These are phyloP conservation scores for Macrochelys suwanniensis DNA, from an alignment of 2,797 vertebrate genomes.

Conservation along the genomic window DNA sequence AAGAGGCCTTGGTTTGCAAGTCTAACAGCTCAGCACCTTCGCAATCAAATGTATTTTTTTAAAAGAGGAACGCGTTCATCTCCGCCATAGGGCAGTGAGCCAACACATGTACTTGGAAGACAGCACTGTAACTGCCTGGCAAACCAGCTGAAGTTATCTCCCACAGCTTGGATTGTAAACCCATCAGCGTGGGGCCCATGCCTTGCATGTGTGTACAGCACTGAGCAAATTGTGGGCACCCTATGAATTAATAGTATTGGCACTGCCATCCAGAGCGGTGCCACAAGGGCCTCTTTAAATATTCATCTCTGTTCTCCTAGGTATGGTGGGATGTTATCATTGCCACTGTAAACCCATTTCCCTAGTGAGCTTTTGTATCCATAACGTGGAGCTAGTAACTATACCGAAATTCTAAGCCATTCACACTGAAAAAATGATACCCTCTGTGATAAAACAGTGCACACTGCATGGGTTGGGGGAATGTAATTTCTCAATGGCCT, in stretches of 20 bases:
- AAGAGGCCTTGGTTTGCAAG: not conserved
- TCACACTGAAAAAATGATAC: constrained; percentile 21
- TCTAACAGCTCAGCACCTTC: not conserved
- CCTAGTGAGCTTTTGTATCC: not conserved
- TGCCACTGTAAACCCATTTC: constrained; percentile 28
- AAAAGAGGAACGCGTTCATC: not conserved
- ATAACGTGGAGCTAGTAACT: not conserved
- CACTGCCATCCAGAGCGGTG: not conserved
- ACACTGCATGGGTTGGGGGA: not conserved
- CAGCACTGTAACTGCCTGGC: accelerated
- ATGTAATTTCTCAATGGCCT: not conserved
- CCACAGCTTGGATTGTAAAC: not conserved
- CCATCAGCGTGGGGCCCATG: not conserved
- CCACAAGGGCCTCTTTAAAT: constrained; percentile 55
- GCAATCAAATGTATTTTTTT: not conserved
- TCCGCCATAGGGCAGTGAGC: not conserved
- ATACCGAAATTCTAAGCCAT: not conserved
- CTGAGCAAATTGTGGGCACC: not conserved
- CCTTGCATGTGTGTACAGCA: not conserved
- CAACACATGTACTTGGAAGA: accelerated
- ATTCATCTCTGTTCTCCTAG: constrained; percentile 58
- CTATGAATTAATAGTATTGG: accelerated
- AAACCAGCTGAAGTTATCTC: not conserved
- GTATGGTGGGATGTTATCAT: not conserved
- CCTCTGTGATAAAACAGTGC: not conserved